Percentiles rank a stretch among this genome's conserved stretches.
These are phyloP conservation scores for Lamprotornis superbus DNA, from an alignment of 2,113 vertebrate species.

Conservation along the genomic window DNA sequence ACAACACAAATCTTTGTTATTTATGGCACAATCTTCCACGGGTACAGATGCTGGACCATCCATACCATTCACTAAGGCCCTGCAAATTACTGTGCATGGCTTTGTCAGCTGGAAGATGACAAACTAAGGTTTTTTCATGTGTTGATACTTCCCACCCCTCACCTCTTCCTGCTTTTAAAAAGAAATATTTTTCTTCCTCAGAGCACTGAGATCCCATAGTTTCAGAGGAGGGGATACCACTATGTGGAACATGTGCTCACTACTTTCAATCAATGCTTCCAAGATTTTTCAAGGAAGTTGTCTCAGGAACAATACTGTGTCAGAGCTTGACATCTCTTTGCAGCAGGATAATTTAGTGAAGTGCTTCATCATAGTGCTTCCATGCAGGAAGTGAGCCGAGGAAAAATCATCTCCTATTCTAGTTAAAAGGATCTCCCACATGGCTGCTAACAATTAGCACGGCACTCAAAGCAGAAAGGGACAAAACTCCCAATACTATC, in stretches of 20 bases:
- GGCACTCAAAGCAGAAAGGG: neutral
- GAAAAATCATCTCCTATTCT: neutral
- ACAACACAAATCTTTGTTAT: neutral
- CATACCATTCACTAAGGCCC: neutral
- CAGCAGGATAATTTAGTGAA: neutral
- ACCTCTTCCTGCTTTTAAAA: neutral
- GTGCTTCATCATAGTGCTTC: neutral
- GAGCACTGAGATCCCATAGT: neutral
- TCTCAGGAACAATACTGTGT: neutral
- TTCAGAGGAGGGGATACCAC: neutral
- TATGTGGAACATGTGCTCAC: neutral
- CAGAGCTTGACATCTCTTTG: neutral
- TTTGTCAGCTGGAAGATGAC: neutral
- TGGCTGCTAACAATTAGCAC: neutral
- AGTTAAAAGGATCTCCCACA: neutral
- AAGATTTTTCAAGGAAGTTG: neutral
- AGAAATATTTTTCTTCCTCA: neutral
- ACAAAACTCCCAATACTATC: neutral
- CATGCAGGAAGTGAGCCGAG: neutral
- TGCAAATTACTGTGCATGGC: neutral
- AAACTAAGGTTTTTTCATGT: neutral
- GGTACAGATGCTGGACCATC: neutral
- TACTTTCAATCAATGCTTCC: neutral
- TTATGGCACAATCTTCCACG: neutral
- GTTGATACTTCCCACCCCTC: neutral